Conservation (phyloP, 92 coral and sea anemone species). For the Heteractis magnifica region DNA sequence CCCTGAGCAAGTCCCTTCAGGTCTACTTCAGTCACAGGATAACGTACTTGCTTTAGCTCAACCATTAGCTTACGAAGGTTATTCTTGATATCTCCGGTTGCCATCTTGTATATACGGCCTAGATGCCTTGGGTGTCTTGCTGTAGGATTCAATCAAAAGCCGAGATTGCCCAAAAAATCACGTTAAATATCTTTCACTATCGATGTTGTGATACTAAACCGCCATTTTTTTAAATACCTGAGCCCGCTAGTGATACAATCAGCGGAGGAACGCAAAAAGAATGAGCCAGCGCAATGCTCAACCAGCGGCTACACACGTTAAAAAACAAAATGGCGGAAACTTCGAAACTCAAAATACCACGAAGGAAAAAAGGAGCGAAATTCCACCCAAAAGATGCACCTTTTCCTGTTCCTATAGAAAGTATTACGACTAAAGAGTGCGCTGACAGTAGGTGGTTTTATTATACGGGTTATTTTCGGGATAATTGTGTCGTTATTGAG, state of each 20-base stretch:
- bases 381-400: constrained; percentile 68
- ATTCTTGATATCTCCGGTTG: constrained; percentile 95
- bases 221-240: constrained; percentile 32
- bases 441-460: constrained; percentile 79
- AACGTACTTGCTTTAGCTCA: constrained; percentile 84
- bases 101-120: constrained; percentile 52
- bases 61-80: constrained; percentile 88
- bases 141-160: not conserved
- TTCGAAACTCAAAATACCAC: constrained; percentile 54
- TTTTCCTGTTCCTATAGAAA: constrained; percentile 87
- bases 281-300: constrained; percentile 4
- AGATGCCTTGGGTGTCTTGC: constrained; percentile 67
- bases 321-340: constrained; percentile 76
- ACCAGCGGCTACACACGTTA: constrained; percentile 4
- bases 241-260: constrained; percentile 10
- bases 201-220: constrained; percentile 11
- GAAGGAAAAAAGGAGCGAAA: constrained; percentile 81
- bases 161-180: not conserved
- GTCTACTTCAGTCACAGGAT: constrained; percentile 65
- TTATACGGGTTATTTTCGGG: constrained; percentile 81
- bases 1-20: constrained; percentile 75
- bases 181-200: not conserved
- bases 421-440: constrained; percentile 55
- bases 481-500: constrained; percentile 79
- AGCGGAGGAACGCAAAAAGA: constrained; percentile 19